These are phyloP conservation scores for Hedychridium roseum DNA, from an alignment of 2,888 invertebrate species.

Conservation along the genomic window DNA sequence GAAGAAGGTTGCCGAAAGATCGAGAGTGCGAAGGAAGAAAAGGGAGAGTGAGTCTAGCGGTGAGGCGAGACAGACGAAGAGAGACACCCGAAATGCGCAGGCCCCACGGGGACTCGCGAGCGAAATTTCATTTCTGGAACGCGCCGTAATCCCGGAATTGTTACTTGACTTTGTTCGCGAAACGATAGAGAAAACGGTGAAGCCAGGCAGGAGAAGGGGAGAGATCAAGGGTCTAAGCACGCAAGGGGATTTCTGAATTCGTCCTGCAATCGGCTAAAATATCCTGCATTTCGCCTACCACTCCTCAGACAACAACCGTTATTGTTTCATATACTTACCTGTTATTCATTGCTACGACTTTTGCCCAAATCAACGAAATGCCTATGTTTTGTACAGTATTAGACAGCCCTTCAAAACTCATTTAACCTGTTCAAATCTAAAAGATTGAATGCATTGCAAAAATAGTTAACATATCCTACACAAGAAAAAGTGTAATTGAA, in stretches of 20 bases:
- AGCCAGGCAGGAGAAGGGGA: neutral
- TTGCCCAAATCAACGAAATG: too few relatives aligned
- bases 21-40: constrained; percentile 3
- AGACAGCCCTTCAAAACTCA: too few relatives aligned
- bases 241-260: constrained; percentile 42
- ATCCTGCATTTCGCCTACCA: constrained; percentile 23
- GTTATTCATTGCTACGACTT: constrained; percentile 42
- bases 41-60: constrained; percentile 2
- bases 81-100: constrained; percentile 28
- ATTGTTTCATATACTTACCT: constrained; percentile 39
- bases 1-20: neutral
- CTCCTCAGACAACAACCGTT: constrained; percentile 16
- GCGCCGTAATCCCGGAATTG: constrained; percentile 50
- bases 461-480: too few relatives aligned
- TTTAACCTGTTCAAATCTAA: too few relatives aligned
- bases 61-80: constrained; percentile 11
- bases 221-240: too few relatives aligned
- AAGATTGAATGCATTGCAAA: too few relatives aligned
- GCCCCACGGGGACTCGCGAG: constrained; percentile 45
- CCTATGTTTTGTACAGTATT: too few relatives aligned
- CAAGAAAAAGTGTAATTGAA: too few relatives aligned
- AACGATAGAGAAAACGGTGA: constrained; percentile 18
- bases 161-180: constrained; percentile 51
- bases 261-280: constrained; percentile 41
- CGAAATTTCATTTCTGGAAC: constrained; percentile 51